These are phyloP conservation scores for cat (Felis catus) DNA, from an alignment of 2,113 vertebrate species.

Conservation along the genomic window DNA sequence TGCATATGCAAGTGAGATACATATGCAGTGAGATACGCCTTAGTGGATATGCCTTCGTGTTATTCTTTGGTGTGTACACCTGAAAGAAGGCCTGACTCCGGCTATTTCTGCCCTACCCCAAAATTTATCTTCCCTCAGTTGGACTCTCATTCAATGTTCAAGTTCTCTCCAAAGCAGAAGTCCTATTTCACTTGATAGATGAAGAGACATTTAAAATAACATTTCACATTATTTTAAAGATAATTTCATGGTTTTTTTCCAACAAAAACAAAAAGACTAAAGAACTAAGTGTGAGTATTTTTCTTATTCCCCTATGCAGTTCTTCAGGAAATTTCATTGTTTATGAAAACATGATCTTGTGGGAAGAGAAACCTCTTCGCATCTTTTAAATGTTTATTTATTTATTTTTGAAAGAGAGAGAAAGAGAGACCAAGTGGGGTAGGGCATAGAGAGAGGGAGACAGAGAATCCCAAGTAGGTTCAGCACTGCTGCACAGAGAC, in stretches of 20 bases:
- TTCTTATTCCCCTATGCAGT: neutral
- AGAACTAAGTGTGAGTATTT: conserved; percentile 1
- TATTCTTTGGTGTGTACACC: neutral
- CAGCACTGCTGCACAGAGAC: too few species aligned
- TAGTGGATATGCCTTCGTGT: neutral
- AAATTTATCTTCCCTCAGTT: neutral
- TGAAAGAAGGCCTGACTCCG: neutral
- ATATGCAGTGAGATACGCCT: too few species aligned
- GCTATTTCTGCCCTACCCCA: neutral
- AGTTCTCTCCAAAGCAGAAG: neutral
- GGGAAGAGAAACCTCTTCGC: neutral
- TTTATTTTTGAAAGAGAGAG: too few species aligned
- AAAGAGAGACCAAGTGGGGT: too few species aligned
- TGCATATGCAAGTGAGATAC: too few species aligned
- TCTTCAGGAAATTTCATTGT: conserved; percentile 46
- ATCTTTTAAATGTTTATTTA: neutral
- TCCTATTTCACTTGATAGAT: neutral
- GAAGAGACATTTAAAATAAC: neutral
- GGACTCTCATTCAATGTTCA: neutral
- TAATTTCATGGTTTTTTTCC: neutral
- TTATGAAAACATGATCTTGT: conserved; percentile 51
- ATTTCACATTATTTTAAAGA: neutral
- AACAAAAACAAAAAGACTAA: neutral
- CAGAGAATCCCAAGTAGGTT: too few species aligned
- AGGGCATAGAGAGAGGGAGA: too few species aligned